phyloP scores from a whole-genome alignment of 2,113 vertebrate species.

The Hyla sarda region DNA sequence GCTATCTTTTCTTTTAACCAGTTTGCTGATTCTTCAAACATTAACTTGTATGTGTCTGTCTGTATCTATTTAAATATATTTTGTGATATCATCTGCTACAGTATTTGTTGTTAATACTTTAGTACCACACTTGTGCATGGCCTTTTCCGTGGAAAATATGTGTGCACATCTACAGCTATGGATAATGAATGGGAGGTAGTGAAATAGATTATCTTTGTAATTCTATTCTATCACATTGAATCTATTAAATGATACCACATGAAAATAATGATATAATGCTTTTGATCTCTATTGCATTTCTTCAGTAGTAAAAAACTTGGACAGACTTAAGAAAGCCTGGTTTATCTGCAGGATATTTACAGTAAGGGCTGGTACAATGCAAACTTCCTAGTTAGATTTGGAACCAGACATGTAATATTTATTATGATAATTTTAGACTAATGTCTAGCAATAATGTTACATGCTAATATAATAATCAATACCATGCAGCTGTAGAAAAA shows the following conservation, averaged over 20 bases:
- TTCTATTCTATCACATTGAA: neutral
- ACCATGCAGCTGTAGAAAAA: neutral
- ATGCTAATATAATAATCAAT: neutral
- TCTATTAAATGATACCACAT: neutral
- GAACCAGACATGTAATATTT: neutral
- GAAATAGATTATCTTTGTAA: neutral
- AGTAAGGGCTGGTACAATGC: neutral
- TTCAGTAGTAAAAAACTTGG: slow-evolving; percentile 13
- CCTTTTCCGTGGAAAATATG: neutral
- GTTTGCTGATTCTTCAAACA: too few species aligned
- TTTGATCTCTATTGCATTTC: neutral
- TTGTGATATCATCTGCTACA: neutral
- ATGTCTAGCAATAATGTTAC: neutral
- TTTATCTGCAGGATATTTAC: slow-evolving; percentile 26
- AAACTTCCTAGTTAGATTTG: neutral
- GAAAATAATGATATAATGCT: neutral
- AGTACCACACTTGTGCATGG: neutral
- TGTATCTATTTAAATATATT: neutral
- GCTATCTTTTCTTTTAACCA: neutral
- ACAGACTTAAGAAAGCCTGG: neutral
- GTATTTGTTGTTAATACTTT: neutral
- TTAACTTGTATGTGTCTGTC: neutral
- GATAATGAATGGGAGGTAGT: neutral
- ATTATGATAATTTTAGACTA: neutral
- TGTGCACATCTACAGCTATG: neutral